Evolutionary conservation across 2,888 invertebrate genomes (phyloP), one percentile per base, ranked within the genome.

Genomic region (Ceriagrion tenellum): DNA sequence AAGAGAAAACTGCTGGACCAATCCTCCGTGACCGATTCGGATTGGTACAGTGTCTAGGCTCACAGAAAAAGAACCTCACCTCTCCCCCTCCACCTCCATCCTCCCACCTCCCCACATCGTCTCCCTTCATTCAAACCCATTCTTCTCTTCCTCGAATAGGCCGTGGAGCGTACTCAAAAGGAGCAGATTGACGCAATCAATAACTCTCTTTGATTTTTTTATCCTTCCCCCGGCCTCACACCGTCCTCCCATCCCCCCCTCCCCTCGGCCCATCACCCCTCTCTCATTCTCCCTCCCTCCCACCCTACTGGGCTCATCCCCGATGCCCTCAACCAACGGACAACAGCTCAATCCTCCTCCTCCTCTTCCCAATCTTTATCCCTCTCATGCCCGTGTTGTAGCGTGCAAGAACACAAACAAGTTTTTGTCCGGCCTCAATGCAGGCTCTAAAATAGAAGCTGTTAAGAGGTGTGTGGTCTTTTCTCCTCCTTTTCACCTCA

Each of bases 361-460:
- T 69, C 69, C 69, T 69, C 81, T 8, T 18, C 35, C 30, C 16
- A 30, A 16, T 18, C 35, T 13, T 35, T 81, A 13, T 30, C 74
- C 35, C 81, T 69, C 69, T 69, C 26, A 81, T 81, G 30, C 81
- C 81, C 81, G 81, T 81, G 81, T 81, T 81, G 47, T 56, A 93
- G 93, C 93, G 93, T 93, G 69, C 47, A 93, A 93, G 93, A 93
- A 93, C 93, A 93, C 93, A 93, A 93, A 93, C 93, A 93, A 93
- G 63, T 93, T 93, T 93, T 93, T 93, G 93, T 93, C 69, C 23
- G 93, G 40, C 40, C 69, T 93, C 47, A 59, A 63, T 35, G 91
- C 16, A 63, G 47, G 69, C 47, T 47, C 69, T 69, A 59, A 93
- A 93, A 93, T 63, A 69, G 93, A 93, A 93, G 93, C 93, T 69